Evolutionary conservation across 2,888 invertebrate species (phyloP), one percentile per base, ranked within the genome.

Genomic region (Lithophane semibrunnea): DNA sequence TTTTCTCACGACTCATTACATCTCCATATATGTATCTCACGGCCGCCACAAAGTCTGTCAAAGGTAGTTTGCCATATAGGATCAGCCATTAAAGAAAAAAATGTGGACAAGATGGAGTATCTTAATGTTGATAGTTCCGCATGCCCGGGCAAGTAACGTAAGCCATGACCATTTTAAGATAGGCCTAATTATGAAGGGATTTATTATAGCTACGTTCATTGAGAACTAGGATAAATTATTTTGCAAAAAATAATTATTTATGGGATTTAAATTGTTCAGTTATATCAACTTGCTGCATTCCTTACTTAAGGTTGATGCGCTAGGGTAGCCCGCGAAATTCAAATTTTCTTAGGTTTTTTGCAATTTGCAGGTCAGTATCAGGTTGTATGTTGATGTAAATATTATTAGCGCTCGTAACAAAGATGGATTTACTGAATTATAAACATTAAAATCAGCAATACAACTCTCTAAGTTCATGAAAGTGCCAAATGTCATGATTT

Each of bases 41-140:
- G 86, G 84, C 67, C 93, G 93, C 91, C 93, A 67, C 78, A 80
- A 87, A 78, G 93, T 94, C 93, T 94, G 90, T 90, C 91, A 89
- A 88, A 86, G 90, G 91, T 82, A 83, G 80, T 58, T 82, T 73
- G 72, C 92, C 92, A 88, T 92, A 88, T 92, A 83, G 54, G 89
- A 71, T 42, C 74, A 58, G 82, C 88, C 85, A 92, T 91, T 89
- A 88, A 78, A 68, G 79, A 88, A 85, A 90, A 52, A 90, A 86
- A 88, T 88, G 88, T 85, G 64, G 60, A 37, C 71, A 84, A 69
- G 79, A 78, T 76, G 65, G 37, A 77, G 63, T 65, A 58, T 47
- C 63, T 77, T 68, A 77, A 73, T 73, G 67, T 63, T 60, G 37
- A 10, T 61, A 80, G 86, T 88, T 87, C 88, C 88, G 88, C 85